Evolutionary conservation across 1,140 invertebrate genomes (phyloP), one percentile per base, ranked within the genome.

Genomic region (Geopemphigus sp.): DNA sequence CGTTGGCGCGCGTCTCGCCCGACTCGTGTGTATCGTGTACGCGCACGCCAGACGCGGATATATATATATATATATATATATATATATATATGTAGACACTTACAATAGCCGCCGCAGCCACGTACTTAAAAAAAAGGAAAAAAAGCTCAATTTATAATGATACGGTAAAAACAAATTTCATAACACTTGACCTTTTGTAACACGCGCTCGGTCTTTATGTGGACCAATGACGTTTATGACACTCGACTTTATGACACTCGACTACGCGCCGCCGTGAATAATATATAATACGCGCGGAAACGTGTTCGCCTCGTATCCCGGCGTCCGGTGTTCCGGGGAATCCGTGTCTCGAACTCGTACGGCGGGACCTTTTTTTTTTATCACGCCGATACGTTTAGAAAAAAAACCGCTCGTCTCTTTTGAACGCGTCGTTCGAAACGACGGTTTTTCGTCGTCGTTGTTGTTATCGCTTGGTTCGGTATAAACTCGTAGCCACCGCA

Each of bases 181-280:
- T 68, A 39, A 76, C 73, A 59, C 73, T 76, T 76, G 73, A 76
- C 73, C 73, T 59, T 76, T 76, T 76, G n/a, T 76, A 39, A 59
- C 5, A 50, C 14, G 66, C 45, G n/a, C 72, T 57, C 32, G 14
- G 72, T 76, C 73, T 76, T 76, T 76, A 68, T 54, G 19, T 54
- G 45, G 73, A 76, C 73, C 53, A 76, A 76, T 61, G 73, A 57
- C 54, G 59, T 76, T 76, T 76, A 76, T 76, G 73, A 57, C 54
- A 59, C 73, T 76, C 54, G 73, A 76, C 73, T 59, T 59, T 57
- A 45, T 39, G 56, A 59, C 59, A 76, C 73, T 76, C 32, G n/a
- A 74, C 72, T 56, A 29, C 22, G 22, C 29, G n/a, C 19, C 12
- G n/a, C n/a, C n/a, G n/a, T n/a, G n/a, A n/a, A n/a, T n/a, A n/a